These are phyloP conservation scores for Callospermophilus lateralis DNA, from an alignment of 2,113 vertebrate genomes.

Conservation along the genomic window DNA sequence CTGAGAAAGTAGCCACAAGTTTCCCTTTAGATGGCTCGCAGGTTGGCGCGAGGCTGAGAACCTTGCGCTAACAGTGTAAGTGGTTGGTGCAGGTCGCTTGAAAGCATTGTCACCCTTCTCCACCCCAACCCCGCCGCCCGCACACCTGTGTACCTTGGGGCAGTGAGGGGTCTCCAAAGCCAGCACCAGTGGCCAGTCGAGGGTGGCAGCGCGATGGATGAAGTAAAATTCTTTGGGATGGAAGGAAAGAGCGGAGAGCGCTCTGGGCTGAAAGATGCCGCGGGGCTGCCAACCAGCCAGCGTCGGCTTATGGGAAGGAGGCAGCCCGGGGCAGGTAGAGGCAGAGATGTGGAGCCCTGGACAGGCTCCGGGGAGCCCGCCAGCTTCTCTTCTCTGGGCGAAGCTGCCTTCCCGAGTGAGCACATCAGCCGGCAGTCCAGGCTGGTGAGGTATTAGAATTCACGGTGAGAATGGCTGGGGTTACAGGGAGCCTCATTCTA, in stretches of 20 bases:
- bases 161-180: not conserved
- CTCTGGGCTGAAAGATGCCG: not conserved
- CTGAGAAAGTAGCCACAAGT: not conserved
- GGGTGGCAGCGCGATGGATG: not conserved
- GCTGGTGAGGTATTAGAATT: not conserved
- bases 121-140: no score
- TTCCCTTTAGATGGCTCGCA: not conserved
- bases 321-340: not conserved
- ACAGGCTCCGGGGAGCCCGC: not conserved
- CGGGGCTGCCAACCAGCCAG: not conserved
- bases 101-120: not conserved
- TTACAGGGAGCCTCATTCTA: not conserved
- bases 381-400: not conserved
- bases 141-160: not conserved
- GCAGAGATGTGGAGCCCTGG: fast-evolving
- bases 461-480: fast-evolving
- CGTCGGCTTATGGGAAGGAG: not conserved
- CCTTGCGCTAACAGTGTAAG: not conserved
- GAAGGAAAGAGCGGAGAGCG: not conserved
- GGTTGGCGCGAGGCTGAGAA: not conserved
- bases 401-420: not conserved
- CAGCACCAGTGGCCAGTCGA: fast-evolving
- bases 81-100: not conserved
- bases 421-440: not conserved
- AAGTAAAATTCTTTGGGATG: not conserved